These are phyloP conservation scores for Synodontis membranacea DNA, from an alignment of 2,113 vertebrate genomes.

Conservation along the genomic window DNA sequence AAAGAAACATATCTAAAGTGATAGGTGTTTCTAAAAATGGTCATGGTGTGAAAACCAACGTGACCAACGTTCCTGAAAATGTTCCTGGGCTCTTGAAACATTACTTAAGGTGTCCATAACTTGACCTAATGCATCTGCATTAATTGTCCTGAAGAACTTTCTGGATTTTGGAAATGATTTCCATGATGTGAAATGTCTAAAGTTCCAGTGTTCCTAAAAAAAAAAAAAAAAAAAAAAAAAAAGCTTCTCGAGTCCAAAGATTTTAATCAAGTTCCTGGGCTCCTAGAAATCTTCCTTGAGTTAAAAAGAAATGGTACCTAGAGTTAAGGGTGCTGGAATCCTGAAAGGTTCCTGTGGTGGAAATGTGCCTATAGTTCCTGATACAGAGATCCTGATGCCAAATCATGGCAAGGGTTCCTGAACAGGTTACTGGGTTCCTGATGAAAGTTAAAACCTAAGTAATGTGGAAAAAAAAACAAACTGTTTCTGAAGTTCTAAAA, in stretches of 20 bases:
- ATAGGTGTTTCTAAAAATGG: neutral
- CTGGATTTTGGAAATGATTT: neutral
- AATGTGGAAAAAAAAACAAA: too few species aligned
- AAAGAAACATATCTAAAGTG: neutral
- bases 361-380: neutral
- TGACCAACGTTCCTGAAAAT: too few species aligned
- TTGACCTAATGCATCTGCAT: too few species aligned
- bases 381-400: neutral
- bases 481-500: neutral
- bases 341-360: neutral
- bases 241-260: neutral
- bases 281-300: neutral
- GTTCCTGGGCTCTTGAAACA: neutral
- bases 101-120: too few species aligned
- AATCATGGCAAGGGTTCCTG: neutral
- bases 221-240: too few species aligned
- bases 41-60: neutral
- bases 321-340: neutral
- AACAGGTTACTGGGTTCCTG: neutral
- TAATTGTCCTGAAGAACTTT: neutral
- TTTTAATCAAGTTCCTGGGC: neutral
- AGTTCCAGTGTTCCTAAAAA: too few species aligned
- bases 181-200: neutral
- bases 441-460: neutral
- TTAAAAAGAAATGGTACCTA: neutral